These are phyloP conservation scores for Scyliorhinus canicula DNA, from an alignment of 2,797 vertebrate species.

Conservation along the genomic window DNA sequence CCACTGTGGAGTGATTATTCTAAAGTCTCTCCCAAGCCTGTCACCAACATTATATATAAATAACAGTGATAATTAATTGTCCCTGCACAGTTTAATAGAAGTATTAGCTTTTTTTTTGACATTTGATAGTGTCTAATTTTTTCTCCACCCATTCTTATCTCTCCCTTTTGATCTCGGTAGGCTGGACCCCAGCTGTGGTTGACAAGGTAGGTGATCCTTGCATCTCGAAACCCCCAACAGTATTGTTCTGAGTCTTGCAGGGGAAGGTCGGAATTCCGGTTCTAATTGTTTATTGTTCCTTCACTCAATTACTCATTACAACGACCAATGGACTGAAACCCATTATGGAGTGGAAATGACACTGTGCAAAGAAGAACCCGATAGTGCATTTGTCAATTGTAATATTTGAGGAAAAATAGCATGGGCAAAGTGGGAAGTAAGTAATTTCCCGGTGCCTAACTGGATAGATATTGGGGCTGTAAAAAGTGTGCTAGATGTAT, in stretches of 20 bases:
- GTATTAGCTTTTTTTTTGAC: neutral
- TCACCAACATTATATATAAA: neutral
- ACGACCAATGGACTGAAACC: neutral
- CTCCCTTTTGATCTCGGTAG: neutral
- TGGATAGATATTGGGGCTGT: neutral
- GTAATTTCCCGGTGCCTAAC: neutral
- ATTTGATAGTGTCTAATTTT: neutral
- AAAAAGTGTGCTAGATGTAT: neutral
- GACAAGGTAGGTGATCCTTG: neutral
- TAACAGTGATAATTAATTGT: neutral
- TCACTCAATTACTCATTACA: neutral
- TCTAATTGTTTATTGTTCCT: neutral
- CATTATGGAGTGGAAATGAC: neutral
- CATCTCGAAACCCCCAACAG: neutral
- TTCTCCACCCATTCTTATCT: neutral
- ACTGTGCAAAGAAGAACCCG: neutral
- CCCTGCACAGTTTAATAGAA: neutral
- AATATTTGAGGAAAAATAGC: neutral
- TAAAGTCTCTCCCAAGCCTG: neutral
- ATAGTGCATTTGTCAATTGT: neutral
- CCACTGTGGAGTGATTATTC: neutral
- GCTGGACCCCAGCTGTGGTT: neutral
- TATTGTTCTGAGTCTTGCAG: neutral
- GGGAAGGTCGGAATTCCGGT: neutral
- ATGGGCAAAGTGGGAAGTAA: neutral